Evolutionary conservation across 2,797 vertebrate species (phyloP), one percentile per base, ranked within the genome.

Genomic region (Rallus crepitans): DNA sequence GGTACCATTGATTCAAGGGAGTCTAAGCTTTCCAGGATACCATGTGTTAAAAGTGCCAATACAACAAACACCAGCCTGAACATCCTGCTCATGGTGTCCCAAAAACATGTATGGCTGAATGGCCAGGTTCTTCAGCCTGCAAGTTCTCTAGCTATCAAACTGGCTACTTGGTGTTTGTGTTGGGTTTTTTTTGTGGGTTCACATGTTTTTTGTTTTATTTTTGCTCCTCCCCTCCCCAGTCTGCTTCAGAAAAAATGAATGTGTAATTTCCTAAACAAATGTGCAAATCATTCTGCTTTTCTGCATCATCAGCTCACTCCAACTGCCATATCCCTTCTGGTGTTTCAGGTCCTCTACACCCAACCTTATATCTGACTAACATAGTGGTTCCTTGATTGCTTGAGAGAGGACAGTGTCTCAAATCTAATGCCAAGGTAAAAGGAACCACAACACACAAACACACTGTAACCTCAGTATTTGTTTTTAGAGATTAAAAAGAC

Each of bases 391-490:
- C 33, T 61, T 57, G 70, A 10, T 20, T 53, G 14, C 28, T 23
- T 56, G 17, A 12, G 24, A 19, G 6, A 68, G 4, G 31, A 18
- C 11, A 35, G 5, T n/a, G 11, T 56, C n/a, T 55, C 31, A 56
- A n/a, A 27, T 39, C 27, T 33, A 70, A 66, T 6, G 2, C 11
- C 23, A 9, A 33, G 8, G 57, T 70, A 61, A 73, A 82, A 61
- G 16, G 3, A 30, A 48, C 8, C 2, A 1, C 37, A 79, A n/a
- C 0, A 1, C 6, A 24, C 9, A 52, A 59, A 31, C 2, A 5
- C 1, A 15, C 17, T 52, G 45, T 24, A 35, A 77, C 6, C 0
- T 81, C 42, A 27, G 3, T 23, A 35, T 87, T 80, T 63, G 25
- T 69, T 66, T 75, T 42, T 18, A 60, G 50, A 59, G 4, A 4